These are phyloP conservation scores for Hipparchia sbordonii DNA, from an alignment of 2,888 invertebrate genomes.

Conservation along the genomic window DNA sequence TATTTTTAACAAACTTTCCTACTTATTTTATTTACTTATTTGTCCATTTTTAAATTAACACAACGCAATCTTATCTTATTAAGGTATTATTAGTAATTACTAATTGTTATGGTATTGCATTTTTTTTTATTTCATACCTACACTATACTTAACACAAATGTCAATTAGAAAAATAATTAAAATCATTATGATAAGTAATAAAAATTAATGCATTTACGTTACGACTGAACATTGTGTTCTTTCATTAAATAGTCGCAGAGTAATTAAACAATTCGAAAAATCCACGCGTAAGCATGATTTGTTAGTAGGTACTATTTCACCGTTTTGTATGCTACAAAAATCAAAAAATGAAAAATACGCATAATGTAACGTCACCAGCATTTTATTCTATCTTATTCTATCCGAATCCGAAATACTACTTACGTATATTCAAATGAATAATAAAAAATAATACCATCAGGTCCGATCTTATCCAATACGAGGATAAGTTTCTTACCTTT, in stretches of 20 bases:
- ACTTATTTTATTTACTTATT: too few relatives aligned
- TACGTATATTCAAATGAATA: not conserved
- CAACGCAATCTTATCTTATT: not conserved
- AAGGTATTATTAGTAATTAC: not conserved
- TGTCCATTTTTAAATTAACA: too few relatives aligned
- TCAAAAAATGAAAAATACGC: not conserved
- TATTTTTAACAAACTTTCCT: too few relatives aligned
- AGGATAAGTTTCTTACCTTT: too few relatives aligned
- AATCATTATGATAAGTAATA: constrained; percentile 18
- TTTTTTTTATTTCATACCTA: constrained; percentile 6
- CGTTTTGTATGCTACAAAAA: not conserved
- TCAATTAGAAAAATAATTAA: constrained; percentile 35
- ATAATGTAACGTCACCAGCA: not conserved
- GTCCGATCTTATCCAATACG: not conserved
- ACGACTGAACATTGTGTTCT: not conserved
- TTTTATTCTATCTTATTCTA: not conserved
- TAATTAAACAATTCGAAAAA: not conserved
- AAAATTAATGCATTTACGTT: constrained; percentile 7
- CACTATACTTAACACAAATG: constrained; percentile 30
- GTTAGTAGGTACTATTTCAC: not conserved
- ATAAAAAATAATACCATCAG: too few relatives aligned
- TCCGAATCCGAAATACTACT: not conserved
- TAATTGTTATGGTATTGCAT: not conserved
- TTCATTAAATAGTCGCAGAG: constrained; percentile 2
- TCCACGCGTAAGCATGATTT: not conserved